Conservation (phyloP, 1,140 invertebrate species). For the Antheraea mylitta region DNA sequence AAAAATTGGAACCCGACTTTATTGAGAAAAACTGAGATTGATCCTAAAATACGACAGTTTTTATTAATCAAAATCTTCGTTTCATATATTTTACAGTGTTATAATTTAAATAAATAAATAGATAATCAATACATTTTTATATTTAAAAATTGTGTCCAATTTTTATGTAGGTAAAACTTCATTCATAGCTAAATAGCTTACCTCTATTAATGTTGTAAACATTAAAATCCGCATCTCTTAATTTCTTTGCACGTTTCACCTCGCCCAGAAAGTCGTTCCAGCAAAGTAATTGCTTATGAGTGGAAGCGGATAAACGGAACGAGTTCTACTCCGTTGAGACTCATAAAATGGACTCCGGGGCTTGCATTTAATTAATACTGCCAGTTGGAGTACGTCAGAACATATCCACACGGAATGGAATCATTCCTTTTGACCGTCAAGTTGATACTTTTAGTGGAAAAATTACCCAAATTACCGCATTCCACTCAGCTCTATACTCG, state of each 20-base stretch:
- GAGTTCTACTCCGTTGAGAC: constrained; percentile 59
- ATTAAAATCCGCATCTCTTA: constrained; percentile 51
- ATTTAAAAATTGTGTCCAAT: neutral
- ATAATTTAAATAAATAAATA: too few species aligned
- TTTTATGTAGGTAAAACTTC: constrained; percentile 18
- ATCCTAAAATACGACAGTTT: too few species aligned
- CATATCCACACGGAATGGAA: constrained; percentile 56
- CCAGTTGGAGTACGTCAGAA: constrained; percentile 60
- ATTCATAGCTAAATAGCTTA: constrained; percentile 35
- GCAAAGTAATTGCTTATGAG: constrained; percentile 74
- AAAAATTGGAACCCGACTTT: too few species aligned
- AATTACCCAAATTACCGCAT: constrained; percentile 39
- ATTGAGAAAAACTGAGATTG: too few species aligned
- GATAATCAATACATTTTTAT: neutral
- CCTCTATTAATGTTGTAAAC: constrained; percentile 45
- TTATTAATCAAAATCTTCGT: too few species aligned
- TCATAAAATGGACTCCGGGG: constrained; percentile 72
- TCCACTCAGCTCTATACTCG: constrained; percentile 31
- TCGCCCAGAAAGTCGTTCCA: constrained; percentile 56
- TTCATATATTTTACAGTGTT: too few species aligned
- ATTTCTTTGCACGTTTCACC: constrained; percentile 66
- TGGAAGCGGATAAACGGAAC: constrained; percentile 71
- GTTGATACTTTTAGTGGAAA: constrained; percentile 51
- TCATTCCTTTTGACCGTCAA: constrained; percentile 60
- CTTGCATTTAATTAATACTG: constrained; percentile 75